phyloP scores from a whole-genome alignment of 30 jellyfish, hydroid and myxozoan genomes.

The Hydractinia symbiolongicarpus region DNA sequence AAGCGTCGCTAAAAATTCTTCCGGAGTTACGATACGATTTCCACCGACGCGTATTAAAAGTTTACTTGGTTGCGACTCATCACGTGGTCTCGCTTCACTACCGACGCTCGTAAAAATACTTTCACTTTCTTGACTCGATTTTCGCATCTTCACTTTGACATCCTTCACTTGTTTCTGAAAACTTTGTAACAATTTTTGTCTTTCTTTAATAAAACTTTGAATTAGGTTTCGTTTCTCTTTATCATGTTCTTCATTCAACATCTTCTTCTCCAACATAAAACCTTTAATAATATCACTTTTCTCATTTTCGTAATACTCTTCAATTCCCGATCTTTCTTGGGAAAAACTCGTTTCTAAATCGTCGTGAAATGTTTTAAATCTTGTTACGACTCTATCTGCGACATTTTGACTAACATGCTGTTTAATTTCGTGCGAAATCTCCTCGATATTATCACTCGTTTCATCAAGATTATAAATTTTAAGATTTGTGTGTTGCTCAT shows the following conservation, averaged over 20 bases:
- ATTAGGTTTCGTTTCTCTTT: slow-evolving; percentile 64
- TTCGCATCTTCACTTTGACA: slow-evolving; percentile 37
- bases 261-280: slow-evolving; percentile 69
- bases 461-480: slow-evolving; percentile 4
- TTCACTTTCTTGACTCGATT: background rate
- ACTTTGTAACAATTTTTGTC: slow-evolving; percentile 54
- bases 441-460: slow-evolving; percentile 17
- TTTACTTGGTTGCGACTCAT: slow-evolving; percentile 19
- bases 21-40: slow-evolving; percentile 57
- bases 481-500: background rate
- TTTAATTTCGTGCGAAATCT: slow-evolving; percentile 7
- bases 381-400: background rate
- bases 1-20: slow-evolving; percentile 59
- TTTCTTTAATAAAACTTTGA: slow-evolving; percentile 60
- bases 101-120: background rate
- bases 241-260: slow-evolving; percentile 67
- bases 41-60: slow-evolving; percentile 43
- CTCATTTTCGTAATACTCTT: slow-evolving; percentile 47
- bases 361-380: slow-evolving; percentile 5
- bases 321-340: slow-evolving; percentile 20
- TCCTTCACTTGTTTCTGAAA: slow-evolving; percentile 52
- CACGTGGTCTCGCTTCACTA: background rate
- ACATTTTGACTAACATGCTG: background rate
- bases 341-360: slow-evolving; percentile 22
- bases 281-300: slow-evolving; percentile 78